Percentiles rank a stretch among this genome's conserved stretches.
phyloP scores from a whole-genome alignment of 2,113 vertebrate genomes.

The Centrocercus urophasianus region DNA sequence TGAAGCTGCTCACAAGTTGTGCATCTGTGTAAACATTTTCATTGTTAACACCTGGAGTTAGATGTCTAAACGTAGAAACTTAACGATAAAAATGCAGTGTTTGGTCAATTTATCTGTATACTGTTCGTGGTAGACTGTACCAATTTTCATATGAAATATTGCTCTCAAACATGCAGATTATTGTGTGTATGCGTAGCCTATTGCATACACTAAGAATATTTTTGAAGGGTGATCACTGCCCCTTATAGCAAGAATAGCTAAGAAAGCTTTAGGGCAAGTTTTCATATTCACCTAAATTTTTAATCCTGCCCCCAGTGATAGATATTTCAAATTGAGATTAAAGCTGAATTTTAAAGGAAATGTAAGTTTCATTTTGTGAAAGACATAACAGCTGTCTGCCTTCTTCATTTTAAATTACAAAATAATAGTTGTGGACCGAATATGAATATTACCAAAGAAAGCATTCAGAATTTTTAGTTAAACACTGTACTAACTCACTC shows the following conservation, averaged over 20 bases:
- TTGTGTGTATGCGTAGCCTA: no score
- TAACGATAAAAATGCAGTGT: not conserved
- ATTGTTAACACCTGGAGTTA: not conserved
- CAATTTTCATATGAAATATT: not conserved
- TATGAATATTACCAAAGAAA: constrained; percentile 21
- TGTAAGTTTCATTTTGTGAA: constrained; percentile 71
- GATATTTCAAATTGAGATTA: constrained; percentile 65
- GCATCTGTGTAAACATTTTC: not conserved
- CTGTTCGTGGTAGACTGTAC: not conserved
- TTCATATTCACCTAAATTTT: constrained; percentile 61
- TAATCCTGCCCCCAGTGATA: constrained; percentile 66
- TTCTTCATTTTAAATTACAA: constrained; percentile 60
- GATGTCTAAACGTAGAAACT: not conserved
- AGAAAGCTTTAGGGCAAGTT: constrained; percentile 4
- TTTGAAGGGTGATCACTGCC: not conserved
- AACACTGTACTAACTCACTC: constrained; percentile 1
- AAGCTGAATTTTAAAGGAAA: constrained; percentile 76
- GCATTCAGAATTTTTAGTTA: constrained; percentile 43
- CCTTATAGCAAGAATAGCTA: not conserved
- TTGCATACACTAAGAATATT: not conserved
- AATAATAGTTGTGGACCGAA: constrained; percentile 18
- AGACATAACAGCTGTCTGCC: constrained; percentile 70
- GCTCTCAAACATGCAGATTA: not conserved
- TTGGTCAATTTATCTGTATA: not conserved
- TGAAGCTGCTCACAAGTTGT: not conserved